These are phyloP conservation scores for Mus spretus DNA, from an alignment of 2,797 vertebrate genomes.

Conservation along the genomic window DNA sequence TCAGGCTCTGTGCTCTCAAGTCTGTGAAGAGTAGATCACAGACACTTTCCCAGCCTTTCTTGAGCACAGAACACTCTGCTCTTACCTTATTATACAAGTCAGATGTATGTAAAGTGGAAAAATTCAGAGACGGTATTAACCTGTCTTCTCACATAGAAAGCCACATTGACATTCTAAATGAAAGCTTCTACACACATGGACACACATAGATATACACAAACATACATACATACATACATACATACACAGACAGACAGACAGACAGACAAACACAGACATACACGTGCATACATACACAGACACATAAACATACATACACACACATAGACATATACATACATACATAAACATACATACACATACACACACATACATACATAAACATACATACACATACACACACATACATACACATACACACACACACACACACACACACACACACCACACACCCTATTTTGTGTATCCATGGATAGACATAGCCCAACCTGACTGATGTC, in stretches of 20 bases:
- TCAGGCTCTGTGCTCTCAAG: not conserved
- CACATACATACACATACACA: not conserved
- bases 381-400: not conserved
- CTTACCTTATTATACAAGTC: not conserved
- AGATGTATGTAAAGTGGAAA: not conserved
- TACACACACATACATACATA: not conserved
- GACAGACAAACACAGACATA: not conserved
- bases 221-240: not conserved
- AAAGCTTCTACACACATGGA: not conserved
- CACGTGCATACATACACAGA: not conserved
- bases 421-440: not conserved
- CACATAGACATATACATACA: fast-evolving
- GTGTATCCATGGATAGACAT: not conserved
- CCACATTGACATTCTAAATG: not conserved
- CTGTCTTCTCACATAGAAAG: not conserved
- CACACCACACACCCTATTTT: no score
- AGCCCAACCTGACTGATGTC: not conserved
- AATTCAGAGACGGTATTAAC: not conserved
- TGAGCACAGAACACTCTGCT: not conserved
- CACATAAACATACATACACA: not conserved
- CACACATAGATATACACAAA: not conserved
- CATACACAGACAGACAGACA: not conserved
- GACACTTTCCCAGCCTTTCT: not conserved
- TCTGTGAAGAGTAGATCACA: not conserved
- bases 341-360: not conserved